Evolutionary conservation across 1,140 invertebrate species (phyloP).

Genomic region (Drosophila pandora): DNA sequence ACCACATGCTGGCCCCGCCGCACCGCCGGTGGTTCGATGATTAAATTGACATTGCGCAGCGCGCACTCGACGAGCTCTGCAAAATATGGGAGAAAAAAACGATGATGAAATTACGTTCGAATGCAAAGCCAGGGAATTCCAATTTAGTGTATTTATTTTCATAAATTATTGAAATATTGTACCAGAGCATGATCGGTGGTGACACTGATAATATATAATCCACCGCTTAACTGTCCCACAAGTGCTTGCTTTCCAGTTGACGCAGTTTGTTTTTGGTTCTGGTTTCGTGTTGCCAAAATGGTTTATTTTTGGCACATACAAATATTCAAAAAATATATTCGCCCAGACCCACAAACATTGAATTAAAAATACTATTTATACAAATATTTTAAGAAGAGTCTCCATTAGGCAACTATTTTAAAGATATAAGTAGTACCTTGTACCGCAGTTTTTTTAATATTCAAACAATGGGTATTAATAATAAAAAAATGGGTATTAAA

Average conservation of each 20-base stretch:
- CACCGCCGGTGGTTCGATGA: constrained; percentile 86
- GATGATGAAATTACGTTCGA: constrained; percentile 36
- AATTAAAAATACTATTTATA: too few species aligned
- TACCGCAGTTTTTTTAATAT: background rate
- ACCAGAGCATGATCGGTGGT: constrained; percentile 12
- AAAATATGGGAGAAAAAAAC: constrained; percentile 33
- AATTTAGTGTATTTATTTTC: constrained; percentile 60
- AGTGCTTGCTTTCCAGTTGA: constrained; percentile 32
- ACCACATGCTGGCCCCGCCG: constrained; percentile 87
- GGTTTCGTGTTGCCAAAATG: constrained; percentile 16
- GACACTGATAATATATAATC: constrained; percentile 57
- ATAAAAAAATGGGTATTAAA: background rate
- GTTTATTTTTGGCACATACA: constrained; percentile 15
- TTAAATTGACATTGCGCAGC: constrained; percentile 85
- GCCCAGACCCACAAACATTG: background rate
- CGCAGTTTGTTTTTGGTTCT: constrained; percentile 13
- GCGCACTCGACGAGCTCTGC: constrained; percentile 74
- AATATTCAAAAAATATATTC: constrained; percentile 34
- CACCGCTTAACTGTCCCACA: constrained; percentile 49
- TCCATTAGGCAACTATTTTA: too few species aligned
- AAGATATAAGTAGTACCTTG: too few species aligned
- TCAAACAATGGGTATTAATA: background rate
- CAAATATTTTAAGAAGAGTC: too few species aligned
- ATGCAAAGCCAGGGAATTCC: constrained; percentile 43
- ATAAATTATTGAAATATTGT: constrained; percentile 59